Conservation (phyloP, 1,140 invertebrate genomes). For the Tribolium madens region DNA sequence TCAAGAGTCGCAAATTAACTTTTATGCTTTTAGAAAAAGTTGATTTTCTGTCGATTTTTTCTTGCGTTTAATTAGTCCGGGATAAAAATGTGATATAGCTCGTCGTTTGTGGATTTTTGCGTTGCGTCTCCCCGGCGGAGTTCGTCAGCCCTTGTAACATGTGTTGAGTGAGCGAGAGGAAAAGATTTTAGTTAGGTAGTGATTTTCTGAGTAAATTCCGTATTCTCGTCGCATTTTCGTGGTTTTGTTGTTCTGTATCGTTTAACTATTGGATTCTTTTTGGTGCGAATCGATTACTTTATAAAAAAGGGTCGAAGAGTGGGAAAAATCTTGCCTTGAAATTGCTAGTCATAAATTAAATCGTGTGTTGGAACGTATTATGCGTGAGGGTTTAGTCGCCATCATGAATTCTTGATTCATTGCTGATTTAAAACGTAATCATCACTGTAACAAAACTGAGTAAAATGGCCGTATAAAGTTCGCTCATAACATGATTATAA, state of each 20-base stretch:
- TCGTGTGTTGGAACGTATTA: constrained; percentile 12
- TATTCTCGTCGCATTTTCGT: constrained; percentile 42
- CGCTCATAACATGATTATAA: constrained; percentile 12
- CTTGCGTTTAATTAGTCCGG: constrained; percentile 6
- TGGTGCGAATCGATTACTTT: constrained; percentile 9
- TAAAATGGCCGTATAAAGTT: constrained; percentile 33
- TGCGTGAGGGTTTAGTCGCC: constrained; percentile 21
- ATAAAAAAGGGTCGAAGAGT: background rate
- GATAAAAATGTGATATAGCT: background rate
- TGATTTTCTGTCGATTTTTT: constrained; percentile 3
- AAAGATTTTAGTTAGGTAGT: constrained; percentile 46
- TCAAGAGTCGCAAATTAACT: background rate
- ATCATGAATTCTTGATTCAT: constrained; percentile 30
- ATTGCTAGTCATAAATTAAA: constrained; percentile 19
- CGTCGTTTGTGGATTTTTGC: constrained; percentile 6
- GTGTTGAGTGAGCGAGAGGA: constrained; percentile 47
- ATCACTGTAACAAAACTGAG: constrained; percentile 29
- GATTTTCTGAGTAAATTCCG: constrained; percentile 42
- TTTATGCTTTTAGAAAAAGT: background rate
- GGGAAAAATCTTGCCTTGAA: background rate
- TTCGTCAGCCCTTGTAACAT: constrained; percentile 42
- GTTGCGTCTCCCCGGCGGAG: constrained; percentile 4
- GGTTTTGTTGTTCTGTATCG: constrained; percentile 41
- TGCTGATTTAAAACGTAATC: constrained; percentile 32
- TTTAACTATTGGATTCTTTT: constrained; percentile 47